Conservation (phyloP, 2,113 vertebrate genomes). For the Neodontobutis hainanensis region DNA sequence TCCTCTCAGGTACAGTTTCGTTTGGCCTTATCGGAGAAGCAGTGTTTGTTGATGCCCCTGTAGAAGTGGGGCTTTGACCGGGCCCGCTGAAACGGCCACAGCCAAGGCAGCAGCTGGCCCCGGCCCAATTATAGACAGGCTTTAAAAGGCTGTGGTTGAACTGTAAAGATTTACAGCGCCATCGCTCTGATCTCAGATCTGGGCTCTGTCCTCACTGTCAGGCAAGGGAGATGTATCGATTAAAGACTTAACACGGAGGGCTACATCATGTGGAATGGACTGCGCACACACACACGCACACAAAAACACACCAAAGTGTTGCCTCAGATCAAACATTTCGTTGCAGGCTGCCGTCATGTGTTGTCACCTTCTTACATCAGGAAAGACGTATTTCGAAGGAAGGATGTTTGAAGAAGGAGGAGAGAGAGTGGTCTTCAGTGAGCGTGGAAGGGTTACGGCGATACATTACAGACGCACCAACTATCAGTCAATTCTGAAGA, state of each 20-base stretch:
- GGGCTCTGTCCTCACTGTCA: constrained; percentile 78
- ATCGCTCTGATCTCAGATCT: constrained; percentile 80
- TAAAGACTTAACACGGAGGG: constrained; percentile 79
- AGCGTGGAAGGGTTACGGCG: constrained; percentile 7
- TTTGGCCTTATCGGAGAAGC: constrained; percentile 49
- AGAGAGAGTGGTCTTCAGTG: neutral
- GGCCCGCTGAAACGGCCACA: constrained; percentile 43
- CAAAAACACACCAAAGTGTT: constrained; percentile 24
- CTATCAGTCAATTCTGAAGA: neutral
- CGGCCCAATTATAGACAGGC: constrained; percentile 77
- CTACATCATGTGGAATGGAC: constrained; percentile 72
- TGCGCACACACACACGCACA: constrained; percentile 8
- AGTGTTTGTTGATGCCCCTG: constrained; percentile 68
- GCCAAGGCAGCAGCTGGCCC: constrained; percentile 73
- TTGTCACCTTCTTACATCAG: constrained; percentile 43
- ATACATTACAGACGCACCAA: constrained; percentile 8
- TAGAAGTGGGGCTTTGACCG: constrained; percentile 65
- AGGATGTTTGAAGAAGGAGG: neutral
- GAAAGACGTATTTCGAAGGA: constrained; percentile 42
- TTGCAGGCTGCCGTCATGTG: constrained; percentile 51
- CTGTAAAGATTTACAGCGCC: constrained; percentile 81
- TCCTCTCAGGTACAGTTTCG: constrained; percentile 53
- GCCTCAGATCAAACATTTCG: constrained; percentile 39
- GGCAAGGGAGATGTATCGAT: constrained; percentile 81
- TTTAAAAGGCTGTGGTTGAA: constrained; percentile 81